Base-by-base conservation (phyloP, 2,888 invertebrate species). In the Perizoma affinitatum region DNA sequence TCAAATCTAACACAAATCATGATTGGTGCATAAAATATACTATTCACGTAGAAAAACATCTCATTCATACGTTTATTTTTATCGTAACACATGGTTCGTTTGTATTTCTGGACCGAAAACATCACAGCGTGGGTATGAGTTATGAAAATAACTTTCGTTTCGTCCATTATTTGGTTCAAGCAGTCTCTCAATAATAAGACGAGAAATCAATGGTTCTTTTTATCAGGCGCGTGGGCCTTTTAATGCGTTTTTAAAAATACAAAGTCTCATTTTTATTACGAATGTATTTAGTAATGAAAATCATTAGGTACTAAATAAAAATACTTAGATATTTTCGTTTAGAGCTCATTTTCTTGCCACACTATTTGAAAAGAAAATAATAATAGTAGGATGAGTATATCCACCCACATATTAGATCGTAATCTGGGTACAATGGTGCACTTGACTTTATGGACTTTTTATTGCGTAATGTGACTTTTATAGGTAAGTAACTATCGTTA, bases 21-120 rank as follows among this genome's bases (percentile, higher is more conserved):
- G 1, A 22, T 22, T 22, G 22, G 3, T 22, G 22, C 22, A 22
- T 22, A 22, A 22, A 22, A 22, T 22, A 22, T 22, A 22, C 22
- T 22, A 22, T 22, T 3, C 22, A 22, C 38, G 38, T 9, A 22
- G 41, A 47, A 56, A 8, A 38, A 38, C 41, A 34, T 46, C 49
- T 46, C 57, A 61, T 61, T 61, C 57, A 61, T 57, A 45, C 33
- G 33, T 56, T 57, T 57, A 61, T 61, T 55, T 61, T 46, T 46
- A 57, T 54, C 51, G 35, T 11, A 11, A 34, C 59, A 50, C 52
- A 56, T 56, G 55, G 47, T 47, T 41, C 4, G 35, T 8, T 43
- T 56, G 5, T 55, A 48, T 48, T 56, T 56, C 11, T 50, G 49
- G 52, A 11, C 41, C n/a, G 34, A 55, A 46, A 45, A 52, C 53